Evolutionary conservation across 2,113 vertebrate genomes (phyloP), one percentile per base, ranked within the genome.

Genomic region (Ailurus styani): DNA sequence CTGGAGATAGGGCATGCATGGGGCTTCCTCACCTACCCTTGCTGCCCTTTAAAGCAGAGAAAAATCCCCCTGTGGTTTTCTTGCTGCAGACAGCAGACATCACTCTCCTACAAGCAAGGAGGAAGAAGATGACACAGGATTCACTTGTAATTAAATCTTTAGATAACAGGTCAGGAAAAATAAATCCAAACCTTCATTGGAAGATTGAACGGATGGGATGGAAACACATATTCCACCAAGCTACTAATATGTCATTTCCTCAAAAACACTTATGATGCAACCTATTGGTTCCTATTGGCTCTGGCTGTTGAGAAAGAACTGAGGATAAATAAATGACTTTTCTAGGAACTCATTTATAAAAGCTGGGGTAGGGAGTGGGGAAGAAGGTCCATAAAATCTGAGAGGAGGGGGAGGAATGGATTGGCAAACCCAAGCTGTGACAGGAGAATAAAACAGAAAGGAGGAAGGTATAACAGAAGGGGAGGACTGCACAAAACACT

Each of bases 111-210:
- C 40, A 87, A 50, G 79, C 21, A 54, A 95, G 73, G 10, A 7
- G 8, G 55, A 92, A 95, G 34, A 85, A 94, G 90, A 81, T 21
- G 18, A 96, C 70, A 79, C 15, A 77, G 47, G 13, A 68, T 57
- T 91, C 64, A 20, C 64, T 89, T 34, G 23, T 72, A 85, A 98
- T 96, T 95, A 95, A 93, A 86, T 91, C 78, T 95, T 34, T 25
- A 87, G 89, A 50, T 93, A 93, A 85, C n/a, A 62, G n/a, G 87
- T 93, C 37, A 77, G 37, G 68, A 64, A 93, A 95, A 90, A 85
- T 79, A 91, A 93, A 82, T 52, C 34, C 81, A 96, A 96, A 57
- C 20, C 34, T 95, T 86, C 62, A 85, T 96, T 25, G 85, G 81
- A 96, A 95, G 87, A 91, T 29, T 57, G 81, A 96, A 81, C 29